Percentiles rank a stretch among this genome's conserved stretches.
Conservation (phyloP, 2,113 vertebrate species). For the Ia io region DNA sequence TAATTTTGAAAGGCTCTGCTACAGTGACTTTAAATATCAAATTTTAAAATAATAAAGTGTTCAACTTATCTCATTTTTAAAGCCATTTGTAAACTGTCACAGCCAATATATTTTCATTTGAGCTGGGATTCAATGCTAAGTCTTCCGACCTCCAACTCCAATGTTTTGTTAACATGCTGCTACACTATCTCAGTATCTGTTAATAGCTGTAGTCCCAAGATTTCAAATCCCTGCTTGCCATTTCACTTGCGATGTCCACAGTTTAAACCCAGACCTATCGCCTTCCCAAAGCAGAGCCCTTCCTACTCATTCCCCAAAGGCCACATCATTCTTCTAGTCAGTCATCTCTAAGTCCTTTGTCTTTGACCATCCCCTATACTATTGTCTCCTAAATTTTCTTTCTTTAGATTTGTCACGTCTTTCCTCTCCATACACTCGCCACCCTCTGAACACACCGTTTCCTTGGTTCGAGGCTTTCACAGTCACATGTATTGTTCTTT, state of each 20-base stretch:
- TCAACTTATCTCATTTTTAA: neutral
- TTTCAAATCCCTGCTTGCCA: neutral
- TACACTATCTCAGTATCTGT: neutral
- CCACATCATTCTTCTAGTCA: neutral
- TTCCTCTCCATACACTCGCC: neutral
- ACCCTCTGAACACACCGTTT: neutral
- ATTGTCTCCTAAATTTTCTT: neutral
- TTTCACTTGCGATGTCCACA: neutral
- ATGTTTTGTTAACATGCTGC: neutral
- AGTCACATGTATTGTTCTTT: neutral
- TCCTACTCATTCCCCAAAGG: neutral
- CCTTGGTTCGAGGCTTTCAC: neutral
- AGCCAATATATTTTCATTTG: neutral
- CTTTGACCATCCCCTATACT: neutral
- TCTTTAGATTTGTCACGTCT: neutral
- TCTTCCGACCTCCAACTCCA: neutral
- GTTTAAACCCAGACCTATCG: neutral
- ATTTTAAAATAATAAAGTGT: conserved; percentile 12
- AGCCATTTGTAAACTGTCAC: neutral
- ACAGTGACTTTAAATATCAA: neutral
- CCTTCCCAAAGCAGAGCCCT: neutral
- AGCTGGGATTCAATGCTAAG: neutral
- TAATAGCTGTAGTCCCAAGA: neutral
- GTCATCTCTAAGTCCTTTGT: neutral
- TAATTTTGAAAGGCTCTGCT: conserved; percentile 35